Percentiles rank a stretch among this genome's conserved stretches.
These are phyloP conservation scores for Patella caerulea DNA, from an alignment of 2,888 invertebrate genomes.

Conservation along the genomic window DNA sequence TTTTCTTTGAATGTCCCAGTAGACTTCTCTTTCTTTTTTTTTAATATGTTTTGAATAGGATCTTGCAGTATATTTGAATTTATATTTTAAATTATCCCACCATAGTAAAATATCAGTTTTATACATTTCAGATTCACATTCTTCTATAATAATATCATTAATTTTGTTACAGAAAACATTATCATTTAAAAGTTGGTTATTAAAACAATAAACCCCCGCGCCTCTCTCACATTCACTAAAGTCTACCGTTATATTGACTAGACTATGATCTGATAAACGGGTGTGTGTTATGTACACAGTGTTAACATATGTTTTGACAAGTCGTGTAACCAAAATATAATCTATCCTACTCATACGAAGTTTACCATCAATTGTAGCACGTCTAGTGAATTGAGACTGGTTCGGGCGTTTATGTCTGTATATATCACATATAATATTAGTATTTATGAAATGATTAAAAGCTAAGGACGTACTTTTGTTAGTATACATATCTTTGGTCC, in stretches of 20 bases:
- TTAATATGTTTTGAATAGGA: conserved; percentile 10
- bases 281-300: neutral
- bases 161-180: neutral
- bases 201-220: neutral
- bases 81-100: conserved; percentile 33
- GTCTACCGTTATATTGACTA: neutral
- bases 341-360: too few relatives aligned
- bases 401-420: neutral
- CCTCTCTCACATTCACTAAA: neutral
- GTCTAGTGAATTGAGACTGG: neutral
- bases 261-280: neutral
- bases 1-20: conserved; percentile 6
- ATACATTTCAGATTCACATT: neutral
- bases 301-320: neutral
- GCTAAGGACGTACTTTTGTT: neutral
- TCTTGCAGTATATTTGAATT: conserved; percentile 14
- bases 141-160: neutral
- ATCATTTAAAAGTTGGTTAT: neutral
- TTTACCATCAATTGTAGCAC: too few relatives aligned
- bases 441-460: neutral
- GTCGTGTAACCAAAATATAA: neutral
- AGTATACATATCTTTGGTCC: neutral
- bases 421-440: neutral
- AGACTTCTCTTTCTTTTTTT: conserved; percentile 13
- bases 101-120: conserved; percentile 16